Base-by-base conservation (phyloP, 1,140 invertebrate genomes). In the Macrostomum lignano region DNA sequence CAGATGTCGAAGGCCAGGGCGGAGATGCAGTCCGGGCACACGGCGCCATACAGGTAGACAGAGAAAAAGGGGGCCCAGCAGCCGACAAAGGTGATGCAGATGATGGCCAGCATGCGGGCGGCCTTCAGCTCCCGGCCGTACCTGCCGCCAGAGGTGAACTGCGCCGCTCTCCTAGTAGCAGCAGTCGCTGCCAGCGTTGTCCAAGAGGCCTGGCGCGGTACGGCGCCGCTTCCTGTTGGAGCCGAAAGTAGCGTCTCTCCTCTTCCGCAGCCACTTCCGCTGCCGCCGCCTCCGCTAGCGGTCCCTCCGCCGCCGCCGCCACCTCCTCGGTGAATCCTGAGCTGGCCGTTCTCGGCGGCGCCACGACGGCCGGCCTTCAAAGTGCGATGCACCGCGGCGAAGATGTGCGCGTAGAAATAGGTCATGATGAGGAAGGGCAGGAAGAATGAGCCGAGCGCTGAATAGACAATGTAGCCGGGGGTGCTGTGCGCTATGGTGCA, bases 41-140 rank as follows among this genome's bases (percentile, higher is more conserved):
- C 7, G n/a, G 32, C 22, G 14, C 26, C 32, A 13, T 81, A 23
- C 21, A 52, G 62, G 51, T 88, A 88, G 36, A 84, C 74, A 28
- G 86, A 73, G 61, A 82, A 82, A 60, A 82, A 82, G 0, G 75
- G 75, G 7, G 79, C 55, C 75, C 76, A 82, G 51, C 75, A 82
- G 22, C 81, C 69, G 45, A 94, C 94, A 55, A 98, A 98, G 37
- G 81, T 81, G 34, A 81, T 82, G 76, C 96, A 91, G 40, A 98
- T 94, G 29, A 98, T 67, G 21, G 86, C 88, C 29, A 98, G 60
- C 38, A 94, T 88, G 3, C 94, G 61, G 0, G 88, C 96, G 0
- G 88, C 88, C 31, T 88, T 64, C 45, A 93, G 76, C 60, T 98
- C 88, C 47, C 91, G 81, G 40, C 91, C 88, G 37, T 86, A n/a